Evolutionary conservation across 2,113 vertebrate genomes (phyloP), one percentile per base, ranked within the genome.

Genomic region (Crypturellus undulatus): DNA sequence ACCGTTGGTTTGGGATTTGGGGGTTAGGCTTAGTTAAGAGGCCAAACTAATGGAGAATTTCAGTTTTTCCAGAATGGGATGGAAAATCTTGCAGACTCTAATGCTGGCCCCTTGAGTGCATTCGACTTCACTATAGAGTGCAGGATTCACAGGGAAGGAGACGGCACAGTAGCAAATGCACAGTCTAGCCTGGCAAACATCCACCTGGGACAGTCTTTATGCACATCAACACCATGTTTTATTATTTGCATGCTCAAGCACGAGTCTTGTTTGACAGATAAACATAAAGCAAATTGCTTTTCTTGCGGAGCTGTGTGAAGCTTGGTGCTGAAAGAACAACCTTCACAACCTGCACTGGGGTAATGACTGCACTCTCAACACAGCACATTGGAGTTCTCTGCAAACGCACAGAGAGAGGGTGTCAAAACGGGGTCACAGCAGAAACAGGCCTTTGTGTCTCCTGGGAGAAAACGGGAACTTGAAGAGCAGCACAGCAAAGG

Each of bases 261-360:
- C 1, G 4, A 30, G 24, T 51, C 26, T 52, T 78, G 12, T 43
- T 80, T 68, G 60, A 6, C 28, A n/a, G n/a, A 68, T 38, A 70
- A 17, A 38, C 12, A 45, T 20, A 89, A 52, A 38, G 1, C 2
- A 78, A 47, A 67, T 60, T 1, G 2, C 5, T 93, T 80, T 88
- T 84, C 52, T 84, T 14, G 10, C 40, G 3, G 12, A 10, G 71
- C 36, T 77, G 6, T 59, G 25, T 72, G 38, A 30, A 77, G 32
- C 38, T 72, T 58, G 43, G 24, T 24, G 45, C 30, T 17, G 5
- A 90, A 92, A 65, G 22, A 79, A 3, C 51, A 89, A 67, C 12
- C 1, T 3, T 52, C 5, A 1, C 20, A 47, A 5, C 40, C 43
- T 38, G 59, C 0, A 0, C 5, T 11, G 2, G 40, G 20, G n/a